These are phyloP conservation scores for Lytechinus variegatus DNA, from an alignment of 35 echinoderm and acorn worm genomes.

Conservation along the genomic window DNA sequence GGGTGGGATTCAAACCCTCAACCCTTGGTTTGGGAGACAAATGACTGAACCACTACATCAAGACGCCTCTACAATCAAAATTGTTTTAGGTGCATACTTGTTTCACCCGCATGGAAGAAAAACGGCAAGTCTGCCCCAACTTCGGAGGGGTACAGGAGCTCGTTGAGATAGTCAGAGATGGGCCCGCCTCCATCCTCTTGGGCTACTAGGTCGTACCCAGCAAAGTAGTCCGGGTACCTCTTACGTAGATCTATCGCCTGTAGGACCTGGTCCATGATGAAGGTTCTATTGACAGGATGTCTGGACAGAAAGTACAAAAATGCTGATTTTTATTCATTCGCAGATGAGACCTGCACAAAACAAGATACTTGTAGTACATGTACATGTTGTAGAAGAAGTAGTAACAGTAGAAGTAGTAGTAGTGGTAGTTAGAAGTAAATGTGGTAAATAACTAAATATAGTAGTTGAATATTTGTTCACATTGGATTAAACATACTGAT, in stretches of 20 bases:
- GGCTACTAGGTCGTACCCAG: conserved; percentile 76
- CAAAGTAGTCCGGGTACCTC: conserved; percentile 67
- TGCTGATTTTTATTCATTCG: too few species aligned
- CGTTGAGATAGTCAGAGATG: conserved; percentile 60
- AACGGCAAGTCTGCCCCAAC: conserved; percentile 58
- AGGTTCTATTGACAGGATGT: not conserved
- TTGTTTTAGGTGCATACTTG: conserved; percentile 51
- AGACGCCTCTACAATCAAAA: too few species aligned
- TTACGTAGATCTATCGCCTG: conserved; percentile 59
- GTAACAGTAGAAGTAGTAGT: too few species aligned
- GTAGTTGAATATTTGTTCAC: too few species aligned
- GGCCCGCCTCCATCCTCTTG: conserved; percentile 69
- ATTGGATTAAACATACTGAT: too few species aligned
- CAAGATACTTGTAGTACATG: too few species aligned
- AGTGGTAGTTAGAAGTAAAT: too few species aligned
- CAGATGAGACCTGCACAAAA: not conserved
- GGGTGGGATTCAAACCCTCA: too few species aligned
- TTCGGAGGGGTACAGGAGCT: conserved; percentile 63
- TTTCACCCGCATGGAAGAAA: conserved; percentile 91
- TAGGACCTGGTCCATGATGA: not conserved
- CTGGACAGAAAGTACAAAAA: not conserved
- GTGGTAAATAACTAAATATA: too few species aligned
- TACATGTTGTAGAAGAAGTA: too few species aligned
- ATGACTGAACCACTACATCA: too few species aligned
- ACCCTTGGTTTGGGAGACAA: too few species aligned